A percentile compares a stretch with the other conserved stretches of the same genome.
Evolutionary conservation across 2,113 vertebrate genomes (phyloP).

Genomic region (Myanophis thanlyinensis): DNA sequence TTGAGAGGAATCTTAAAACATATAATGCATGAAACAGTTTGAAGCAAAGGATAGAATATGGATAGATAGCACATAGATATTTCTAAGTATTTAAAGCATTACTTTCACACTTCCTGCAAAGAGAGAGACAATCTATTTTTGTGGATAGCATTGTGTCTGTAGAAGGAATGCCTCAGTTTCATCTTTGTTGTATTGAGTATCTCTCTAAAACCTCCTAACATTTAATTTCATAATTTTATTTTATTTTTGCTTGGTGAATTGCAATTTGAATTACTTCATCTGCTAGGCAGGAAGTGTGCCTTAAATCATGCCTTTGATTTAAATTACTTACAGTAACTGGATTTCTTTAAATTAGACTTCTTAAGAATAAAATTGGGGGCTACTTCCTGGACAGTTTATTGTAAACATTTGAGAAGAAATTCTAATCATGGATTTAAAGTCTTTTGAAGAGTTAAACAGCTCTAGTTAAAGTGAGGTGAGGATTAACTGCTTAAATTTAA

Average conservation of each 20-base stretch:
- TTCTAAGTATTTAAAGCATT: not conserved
- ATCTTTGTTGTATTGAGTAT: not conserved
- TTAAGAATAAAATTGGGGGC: not conserved
- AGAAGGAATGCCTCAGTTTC: not conserved
- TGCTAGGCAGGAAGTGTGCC: not conserved
- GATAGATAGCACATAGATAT: not conserved
- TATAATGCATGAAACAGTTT: constrained; percentile 10
- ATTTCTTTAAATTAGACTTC: not conserved
- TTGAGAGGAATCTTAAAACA: constrained; percentile 40
- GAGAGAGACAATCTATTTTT: not conserved
- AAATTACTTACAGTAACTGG: not conserved
- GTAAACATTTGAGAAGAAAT: not conserved
- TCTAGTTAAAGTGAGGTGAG: not conserved
- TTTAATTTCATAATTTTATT: not conserved
- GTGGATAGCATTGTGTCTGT: not conserved
- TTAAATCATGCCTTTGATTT: not conserved
- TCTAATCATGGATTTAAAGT: not conserved
- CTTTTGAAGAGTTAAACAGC: not conserved
- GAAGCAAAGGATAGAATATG: not conserved
- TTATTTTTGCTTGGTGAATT: constrained; percentile 12
- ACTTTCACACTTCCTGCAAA: not conserved
- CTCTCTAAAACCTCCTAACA: not conserved
- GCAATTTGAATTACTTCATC: not conserved
- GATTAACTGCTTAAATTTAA: not conserved
- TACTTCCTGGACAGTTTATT: not conserved